Percentiles rank a stretch among this genome's conserved stretches.
phyloP scores from a whole-genome alignment of 2,888 invertebrate species.

The Periphyllus acericola region DNA sequence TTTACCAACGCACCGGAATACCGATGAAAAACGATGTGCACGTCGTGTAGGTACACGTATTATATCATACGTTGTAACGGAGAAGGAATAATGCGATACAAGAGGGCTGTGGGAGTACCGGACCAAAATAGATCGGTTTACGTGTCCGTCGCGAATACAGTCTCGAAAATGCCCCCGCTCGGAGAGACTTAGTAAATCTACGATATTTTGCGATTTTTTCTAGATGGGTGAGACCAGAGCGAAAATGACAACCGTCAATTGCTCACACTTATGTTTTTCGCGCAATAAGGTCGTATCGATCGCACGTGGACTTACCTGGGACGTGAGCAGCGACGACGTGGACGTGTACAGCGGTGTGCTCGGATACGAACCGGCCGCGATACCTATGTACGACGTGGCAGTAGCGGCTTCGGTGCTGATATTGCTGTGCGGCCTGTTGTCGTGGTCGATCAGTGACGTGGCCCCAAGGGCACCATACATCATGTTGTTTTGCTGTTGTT shows the following conservation, averaged over 20 bases:
- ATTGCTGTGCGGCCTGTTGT: conserved; percentile 54
- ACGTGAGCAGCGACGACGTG: conserved; percentile 63
- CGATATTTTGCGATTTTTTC: too few relatives aligned
- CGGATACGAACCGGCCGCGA: conserved; percentile 60
- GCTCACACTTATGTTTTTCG: too few relatives aligned
- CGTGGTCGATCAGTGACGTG: conserved; percentile 53
- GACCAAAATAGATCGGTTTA: background rate
- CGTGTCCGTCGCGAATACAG: too few relatives aligned
- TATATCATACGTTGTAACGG: background rate
- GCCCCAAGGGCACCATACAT: conserved; percentile 53
- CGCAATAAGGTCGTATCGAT: too few relatives aligned
- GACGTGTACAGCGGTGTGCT: conserved; percentile 63
- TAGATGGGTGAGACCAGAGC: too few relatives aligned
- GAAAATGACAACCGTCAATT: too few relatives aligned
- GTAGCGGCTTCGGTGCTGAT: conserved; percentile 57
- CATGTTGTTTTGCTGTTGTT: conserved; percentile 55
- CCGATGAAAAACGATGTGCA: conserved; percentile 28
- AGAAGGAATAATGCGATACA: background rate
- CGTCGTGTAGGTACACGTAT: background rate
- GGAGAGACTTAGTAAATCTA: too few relatives aligned
- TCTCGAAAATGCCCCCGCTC: too few relatives aligned
- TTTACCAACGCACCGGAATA: background rate
- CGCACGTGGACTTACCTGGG: conserved; percentile 63
- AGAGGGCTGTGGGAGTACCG: too few relatives aligned
- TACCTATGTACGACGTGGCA: conserved; percentile 61